A percentile compares a stretch with the other conserved stretches of the same genome.
Evolutionary conservation across 1,140 invertebrate genomes (phyloP).

Genomic region (Lasaia peninsularis): DNA sequence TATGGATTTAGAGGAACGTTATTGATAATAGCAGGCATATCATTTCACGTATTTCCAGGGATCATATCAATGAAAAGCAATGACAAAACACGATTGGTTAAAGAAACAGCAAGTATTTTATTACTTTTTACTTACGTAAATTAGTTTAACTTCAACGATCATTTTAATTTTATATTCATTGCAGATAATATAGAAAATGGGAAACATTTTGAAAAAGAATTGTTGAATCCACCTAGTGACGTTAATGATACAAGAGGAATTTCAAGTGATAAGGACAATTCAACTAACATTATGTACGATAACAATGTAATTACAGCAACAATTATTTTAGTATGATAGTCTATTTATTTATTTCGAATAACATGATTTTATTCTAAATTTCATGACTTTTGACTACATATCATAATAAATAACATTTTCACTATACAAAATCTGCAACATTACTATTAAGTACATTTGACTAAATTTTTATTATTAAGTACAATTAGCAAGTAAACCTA

Average conservation of each 20-base stretch:
- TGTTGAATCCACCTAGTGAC: background rate
- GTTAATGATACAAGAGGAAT: background rate
- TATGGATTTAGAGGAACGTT: slow-evolving; percentile 82
- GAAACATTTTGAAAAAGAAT: background rate
- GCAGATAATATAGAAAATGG: background rate
- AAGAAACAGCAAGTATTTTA: slow-evolving; percentile 61
- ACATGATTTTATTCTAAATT: background rate
- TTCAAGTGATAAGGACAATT: background rate
- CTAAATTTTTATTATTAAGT: too few relatives aligned
- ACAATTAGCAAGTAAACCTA: too few relatives aligned
- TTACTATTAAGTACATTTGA: too few relatives aligned
- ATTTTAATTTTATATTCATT: background rate
- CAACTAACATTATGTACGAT: background rate
- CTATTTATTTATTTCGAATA: background rate
- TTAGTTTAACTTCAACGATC: background rate
- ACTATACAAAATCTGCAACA: too few relatives aligned
- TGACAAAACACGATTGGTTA: slow-evolving; percentile 21
- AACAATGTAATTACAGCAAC: background rate
- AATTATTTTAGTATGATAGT: background rate
- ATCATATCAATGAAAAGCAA: slow-evolving; percentile 80
- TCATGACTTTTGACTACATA: background rate
- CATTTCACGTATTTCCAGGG: slow-evolving; percentile 80
- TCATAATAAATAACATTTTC: too few relatives aligned
- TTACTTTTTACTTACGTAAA: too few relatives aligned
- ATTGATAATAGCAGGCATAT: slow-evolving; percentile 77